These are phyloP conservation scores for Panthera tigris DNA, from an alignment of 2,113 vertebrate genomes.

Conservation along the genomic window DNA sequence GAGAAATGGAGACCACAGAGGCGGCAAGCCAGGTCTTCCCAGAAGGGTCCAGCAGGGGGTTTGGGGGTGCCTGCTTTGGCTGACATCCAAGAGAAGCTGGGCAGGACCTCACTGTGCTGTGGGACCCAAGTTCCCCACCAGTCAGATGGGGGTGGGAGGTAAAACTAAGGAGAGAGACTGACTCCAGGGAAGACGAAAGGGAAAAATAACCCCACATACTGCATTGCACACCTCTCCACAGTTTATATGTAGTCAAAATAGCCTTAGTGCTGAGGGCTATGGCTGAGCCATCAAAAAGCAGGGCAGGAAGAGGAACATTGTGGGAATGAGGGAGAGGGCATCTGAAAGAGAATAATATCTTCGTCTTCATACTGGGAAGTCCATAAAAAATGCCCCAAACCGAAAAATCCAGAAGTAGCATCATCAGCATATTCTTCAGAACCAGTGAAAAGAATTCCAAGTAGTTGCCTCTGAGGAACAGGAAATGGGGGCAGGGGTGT, in stretches of 20 bases:
- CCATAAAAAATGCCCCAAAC: background rate
- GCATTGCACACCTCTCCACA: fast-evolving
- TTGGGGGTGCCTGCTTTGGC: background rate
- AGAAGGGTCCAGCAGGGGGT: background rate
- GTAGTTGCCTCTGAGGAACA: background rate
- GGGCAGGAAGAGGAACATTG: background rate
- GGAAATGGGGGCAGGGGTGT: slow-evolving; percentile 25
- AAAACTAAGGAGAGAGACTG: background rate
- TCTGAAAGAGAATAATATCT: background rate
- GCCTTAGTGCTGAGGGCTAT: fast-evolving
- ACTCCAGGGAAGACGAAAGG: background rate
- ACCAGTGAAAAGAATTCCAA: slow-evolving; percentile 11
- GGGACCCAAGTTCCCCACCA: background rate
- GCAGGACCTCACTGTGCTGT: background rate
- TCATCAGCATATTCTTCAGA: slow-evolving; percentile 23
- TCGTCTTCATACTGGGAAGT: background rate
- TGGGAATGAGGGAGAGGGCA: background rate
- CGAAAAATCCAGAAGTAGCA: background rate
- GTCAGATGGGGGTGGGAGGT: background rate
- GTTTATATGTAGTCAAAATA: background rate
- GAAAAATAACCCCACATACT: background rate
- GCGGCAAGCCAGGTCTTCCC: background rate
- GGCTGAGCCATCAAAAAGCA: fast-evolving
- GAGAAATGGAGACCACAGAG: background rate
- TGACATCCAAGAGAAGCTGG: background rate